Percentiles rank a stretch among this genome's conserved stretches.
These are phyloP conservation scores for Verasper variegatus DNA, from an alignment of 2,113 vertebrate species.

Conservation along the genomic window DNA sequence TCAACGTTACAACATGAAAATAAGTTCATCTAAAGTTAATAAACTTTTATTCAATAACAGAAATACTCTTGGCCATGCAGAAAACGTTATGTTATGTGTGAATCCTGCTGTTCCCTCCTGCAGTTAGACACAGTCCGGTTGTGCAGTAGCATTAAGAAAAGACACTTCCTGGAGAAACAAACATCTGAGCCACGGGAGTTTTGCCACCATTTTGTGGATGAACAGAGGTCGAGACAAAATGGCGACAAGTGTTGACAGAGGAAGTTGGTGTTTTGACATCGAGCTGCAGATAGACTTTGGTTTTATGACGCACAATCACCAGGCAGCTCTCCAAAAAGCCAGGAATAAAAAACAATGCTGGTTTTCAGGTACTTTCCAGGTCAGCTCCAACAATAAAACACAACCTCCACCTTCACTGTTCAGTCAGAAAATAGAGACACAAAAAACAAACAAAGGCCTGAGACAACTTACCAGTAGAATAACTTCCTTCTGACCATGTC, in stretches of 20 bases:
- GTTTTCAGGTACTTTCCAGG: conserved; percentile 57
- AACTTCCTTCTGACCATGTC: too few species aligned
- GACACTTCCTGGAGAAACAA: background rate
- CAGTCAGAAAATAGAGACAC: background rate
- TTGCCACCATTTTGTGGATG: conserved; percentile 28
- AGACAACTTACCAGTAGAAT: background rate
- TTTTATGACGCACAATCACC: conserved; percentile 16
- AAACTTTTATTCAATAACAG: too few species aligned
- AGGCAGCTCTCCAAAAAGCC: background rate
- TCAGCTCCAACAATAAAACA: background rate
- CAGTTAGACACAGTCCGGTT: background rate
- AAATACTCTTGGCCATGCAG: too few species aligned
- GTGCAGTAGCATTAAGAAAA: background rate
- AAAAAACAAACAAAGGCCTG: rapidly evolving
- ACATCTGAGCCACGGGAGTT: rapidly evolving
- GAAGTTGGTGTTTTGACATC: conserved; percentile 5
- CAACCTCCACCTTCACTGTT: rapidly evolving
- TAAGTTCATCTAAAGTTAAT: too few species aligned
- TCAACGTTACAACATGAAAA: background rate
- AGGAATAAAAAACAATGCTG: background rate
- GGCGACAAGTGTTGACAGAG: background rate
- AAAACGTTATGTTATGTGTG: too few species aligned
- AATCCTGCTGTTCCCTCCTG: too few species aligned
- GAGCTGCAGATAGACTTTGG: background rate
- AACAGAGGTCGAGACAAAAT: conserved; percentile 18